phyloP scores from a whole-genome alignment of 1,140 invertebrate genomes.

The Holotrichia oblita region DNA sequence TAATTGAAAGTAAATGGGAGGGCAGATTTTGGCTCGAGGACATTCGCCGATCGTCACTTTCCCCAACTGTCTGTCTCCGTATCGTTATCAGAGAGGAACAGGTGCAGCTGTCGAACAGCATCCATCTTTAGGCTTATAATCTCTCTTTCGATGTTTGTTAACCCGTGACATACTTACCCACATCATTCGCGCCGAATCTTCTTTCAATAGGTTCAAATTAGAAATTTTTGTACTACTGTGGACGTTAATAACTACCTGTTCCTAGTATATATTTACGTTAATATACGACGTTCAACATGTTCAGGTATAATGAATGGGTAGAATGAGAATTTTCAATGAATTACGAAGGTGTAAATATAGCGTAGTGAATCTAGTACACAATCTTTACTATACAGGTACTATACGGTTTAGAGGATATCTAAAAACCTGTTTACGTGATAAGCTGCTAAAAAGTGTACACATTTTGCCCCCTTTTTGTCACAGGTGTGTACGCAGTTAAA shows the following conservation, averaged over 20 bases:
- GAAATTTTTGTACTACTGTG: conserved; percentile 2
- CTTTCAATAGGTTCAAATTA: conserved; percentile 15
- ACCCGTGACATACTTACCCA: conserved; percentile 25
- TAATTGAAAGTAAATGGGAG: conserved; percentile 35
- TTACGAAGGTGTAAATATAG: too few relatives aligned
- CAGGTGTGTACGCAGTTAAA: too few relatives aligned
- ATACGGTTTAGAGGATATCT: too few relatives aligned
- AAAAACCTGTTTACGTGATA: too few relatives aligned
- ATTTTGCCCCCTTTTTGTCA: too few relatives aligned
- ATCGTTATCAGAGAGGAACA: background rate
- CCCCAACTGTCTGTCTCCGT: conserved; percentile 3
- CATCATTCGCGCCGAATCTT: conserved; percentile 11
- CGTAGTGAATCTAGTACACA: too few relatives aligned
- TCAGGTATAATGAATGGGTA: too few relatives aligned
- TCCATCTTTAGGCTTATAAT: background rate
- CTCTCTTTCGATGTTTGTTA: conserved; percentile 5
- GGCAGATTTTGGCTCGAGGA: conserved; percentile 9
- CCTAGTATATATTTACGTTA: background rate
- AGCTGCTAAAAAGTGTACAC: too few relatives aligned
- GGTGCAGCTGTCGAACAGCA: conserved; percentile 19
- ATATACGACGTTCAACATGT: too few relatives aligned
- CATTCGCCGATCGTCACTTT: conserved; percentile 11
- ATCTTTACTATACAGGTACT: too few relatives aligned
- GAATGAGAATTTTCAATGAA: too few relatives aligned
- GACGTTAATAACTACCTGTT: background rate